Conservation (phyloP, 2,113 vertebrate species). For the Malurus elegans region DNA sequence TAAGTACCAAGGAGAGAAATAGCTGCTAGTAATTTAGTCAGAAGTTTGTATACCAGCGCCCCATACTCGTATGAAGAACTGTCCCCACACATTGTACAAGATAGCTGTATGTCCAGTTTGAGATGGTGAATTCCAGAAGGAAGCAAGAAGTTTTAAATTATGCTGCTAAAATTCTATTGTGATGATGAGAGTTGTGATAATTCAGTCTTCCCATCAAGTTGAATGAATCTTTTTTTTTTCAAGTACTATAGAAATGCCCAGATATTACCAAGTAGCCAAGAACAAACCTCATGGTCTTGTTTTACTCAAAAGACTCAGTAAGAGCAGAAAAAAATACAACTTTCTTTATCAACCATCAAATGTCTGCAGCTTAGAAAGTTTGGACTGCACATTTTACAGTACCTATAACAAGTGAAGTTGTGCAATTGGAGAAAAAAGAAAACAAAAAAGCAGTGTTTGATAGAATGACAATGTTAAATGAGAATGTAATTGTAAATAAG, state of each 20-base stretch:
- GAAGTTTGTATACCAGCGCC: neutral
- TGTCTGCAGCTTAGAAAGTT: neutral
- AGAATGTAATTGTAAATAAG: neutral
- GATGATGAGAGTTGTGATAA: neutral
- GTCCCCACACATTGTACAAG: neutral
- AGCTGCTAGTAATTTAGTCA: neutral
- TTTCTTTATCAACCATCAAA: neutral
- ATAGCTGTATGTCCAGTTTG: accelerated
- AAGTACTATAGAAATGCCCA: neutral
- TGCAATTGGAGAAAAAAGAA: neutral
- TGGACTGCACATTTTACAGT: neutral
- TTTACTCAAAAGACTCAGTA: neutral
- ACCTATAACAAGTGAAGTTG: neutral
- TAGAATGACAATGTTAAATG: neutral
- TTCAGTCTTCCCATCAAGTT: neutral
- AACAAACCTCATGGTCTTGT: neutral
- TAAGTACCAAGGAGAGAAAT: neutral
- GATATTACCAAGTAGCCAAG: neutral
- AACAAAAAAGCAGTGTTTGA: neutral
- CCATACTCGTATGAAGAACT: neutral
- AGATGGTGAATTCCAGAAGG: neutral
- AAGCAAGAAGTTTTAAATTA: neutral
- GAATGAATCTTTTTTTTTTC: neutral
- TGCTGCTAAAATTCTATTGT: neutral
- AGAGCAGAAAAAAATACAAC: neutral